A percentile compares a stretch with the other conserved stretches of the same genome.
Evolutionary conservation across 2,797 vertebrate genomes (phyloP).

Genomic region (Aratinga solstitialis): DNA sequence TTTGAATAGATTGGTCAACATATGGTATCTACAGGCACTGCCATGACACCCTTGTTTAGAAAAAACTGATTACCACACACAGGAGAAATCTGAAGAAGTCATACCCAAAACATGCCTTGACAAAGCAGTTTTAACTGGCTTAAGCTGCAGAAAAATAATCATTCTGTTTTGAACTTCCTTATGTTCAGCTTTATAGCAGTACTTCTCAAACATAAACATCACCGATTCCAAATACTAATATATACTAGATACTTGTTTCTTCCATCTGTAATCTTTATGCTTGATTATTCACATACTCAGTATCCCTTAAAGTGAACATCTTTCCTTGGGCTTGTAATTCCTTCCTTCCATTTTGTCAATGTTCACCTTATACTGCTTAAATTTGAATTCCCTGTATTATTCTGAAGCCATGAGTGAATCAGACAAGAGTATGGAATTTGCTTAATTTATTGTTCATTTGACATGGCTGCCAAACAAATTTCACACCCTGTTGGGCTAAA

Average conservation of each 20-base stretch:
- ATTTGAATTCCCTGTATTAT: neutral
- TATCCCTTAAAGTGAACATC: neutral
- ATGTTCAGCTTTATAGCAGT: neutral
- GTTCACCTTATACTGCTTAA: neutral
- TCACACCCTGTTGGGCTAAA: neutral
- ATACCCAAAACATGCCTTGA: neutral
- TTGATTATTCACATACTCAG: neutral
- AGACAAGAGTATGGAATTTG: neutral
- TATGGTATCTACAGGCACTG: neutral
- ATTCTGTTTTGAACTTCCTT: neutral
- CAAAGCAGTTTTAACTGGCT: neutral
- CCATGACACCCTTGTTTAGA: neutral
- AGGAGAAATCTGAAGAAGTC: neutral
- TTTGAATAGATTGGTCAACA: neutral
- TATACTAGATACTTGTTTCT: neutral
- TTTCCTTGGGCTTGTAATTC: neutral
- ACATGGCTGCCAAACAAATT: neutral
- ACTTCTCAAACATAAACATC: neutral
- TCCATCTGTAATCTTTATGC: neutral
- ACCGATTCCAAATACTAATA: neutral
- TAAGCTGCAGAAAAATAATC: neutral
- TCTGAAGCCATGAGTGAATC: neutral
- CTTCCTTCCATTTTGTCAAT: neutral
- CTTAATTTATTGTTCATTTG: neutral
- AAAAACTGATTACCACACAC: neutral